A percentile compares a stretch with the other conserved stretches of the same genome.
Conservation (phyloP, 2,113 vertebrate genomes). For the Spea bombifrons region DNA sequence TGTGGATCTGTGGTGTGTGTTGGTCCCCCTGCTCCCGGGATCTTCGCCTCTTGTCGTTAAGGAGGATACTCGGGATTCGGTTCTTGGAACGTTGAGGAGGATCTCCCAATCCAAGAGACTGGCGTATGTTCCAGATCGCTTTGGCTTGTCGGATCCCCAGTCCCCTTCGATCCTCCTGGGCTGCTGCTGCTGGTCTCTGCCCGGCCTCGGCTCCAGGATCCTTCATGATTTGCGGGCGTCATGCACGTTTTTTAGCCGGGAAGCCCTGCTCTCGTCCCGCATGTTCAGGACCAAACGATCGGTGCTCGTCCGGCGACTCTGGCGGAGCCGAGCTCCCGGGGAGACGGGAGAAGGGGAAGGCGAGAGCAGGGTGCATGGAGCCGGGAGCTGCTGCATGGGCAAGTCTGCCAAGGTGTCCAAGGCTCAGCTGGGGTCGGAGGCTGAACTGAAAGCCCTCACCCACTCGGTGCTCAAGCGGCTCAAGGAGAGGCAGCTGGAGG, state of each 20-base stretch:
- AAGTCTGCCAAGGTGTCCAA: conserved; percentile 76
- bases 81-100: background rate
- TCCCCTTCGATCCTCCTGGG: conserved; percentile 62
- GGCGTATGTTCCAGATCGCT: conserved; percentile 84
- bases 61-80: background rate
- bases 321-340: conserved; percentile 91
- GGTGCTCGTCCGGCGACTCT: conserved; percentile 95
- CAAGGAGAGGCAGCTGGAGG: conserved; percentile 93
- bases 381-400: conserved; percentile 84
- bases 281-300: conserved; percentile 99
- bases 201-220: conserved; percentile 85
- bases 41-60: background rate
- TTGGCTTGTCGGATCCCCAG: conserved; percentile 70
- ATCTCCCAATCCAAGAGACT: conserved; percentile 66
- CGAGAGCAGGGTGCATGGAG: conserved; percentile 75
- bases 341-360: conserved; percentile 82
- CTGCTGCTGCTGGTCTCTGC: conserved; percentile 72
- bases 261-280: conserved; percentile 86
- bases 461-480: conserved; percentile 88
- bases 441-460: conserved; percentile 88
- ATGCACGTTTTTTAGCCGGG: conserved; percentile 95
- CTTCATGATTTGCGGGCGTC: conserved; percentile 97
- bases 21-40: conserved; percentile 40
- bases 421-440: conserved; percentile 77
- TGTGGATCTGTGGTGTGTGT: conserved; percentile 10